Base-by-base conservation (phyloP, 2,797 vertebrate species). In the Capromys pilorides region DNA sequence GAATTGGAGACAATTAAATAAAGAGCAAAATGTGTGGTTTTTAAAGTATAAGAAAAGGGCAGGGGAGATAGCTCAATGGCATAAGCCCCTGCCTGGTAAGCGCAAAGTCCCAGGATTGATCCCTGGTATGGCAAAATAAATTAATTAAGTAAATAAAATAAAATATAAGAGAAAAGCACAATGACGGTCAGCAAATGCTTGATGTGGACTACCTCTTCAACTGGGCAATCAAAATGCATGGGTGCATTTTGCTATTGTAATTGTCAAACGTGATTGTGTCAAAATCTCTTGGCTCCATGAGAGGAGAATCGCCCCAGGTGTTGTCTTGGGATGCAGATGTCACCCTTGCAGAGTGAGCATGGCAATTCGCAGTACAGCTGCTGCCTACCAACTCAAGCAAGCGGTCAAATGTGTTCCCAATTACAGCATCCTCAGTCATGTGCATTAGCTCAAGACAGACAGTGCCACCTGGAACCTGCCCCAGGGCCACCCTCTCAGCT, bases 11-110 rank as follows among this genome's bases (percentile, higher is more conserved):
- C 33, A 69, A 94, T 62, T 41, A 66, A 83, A 80, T 83, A 36
- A 78, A 69, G 45, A 51, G 11, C 54, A 62, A 93, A 78, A 87
- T 45, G 24, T 3, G n/a, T 33, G 5, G 28, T 26, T 75, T 28
- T 92, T 69, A 73, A 88, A 92, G 83, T 79, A 24, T 33, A 93
- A 83, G 45, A 19, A 61, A 54, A 89, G 94, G 91, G n/a, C 62
- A 84, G 14, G 54, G 54, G 54, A 57, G 54, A 57, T 19, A 57
- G 16, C 16, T 57, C 54, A 16, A 14, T 14, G 16, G 54, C 54
- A 57, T 19, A 57, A 57, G 54, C 54, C 16, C 54, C 54, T 57
- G 54, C 54, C 54, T 57, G 16, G 54, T 14, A 57, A 57, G 54
- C 4, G 54, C 54, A 18, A 57, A 57, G 54, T 16, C 54, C 54